Percentiles rank a stretch among this genome's conserved stretches.
phyloP scores from a whole-genome alignment of 2,113 vertebrate species.

The Balaenoptera acutorostrata region DNA sequence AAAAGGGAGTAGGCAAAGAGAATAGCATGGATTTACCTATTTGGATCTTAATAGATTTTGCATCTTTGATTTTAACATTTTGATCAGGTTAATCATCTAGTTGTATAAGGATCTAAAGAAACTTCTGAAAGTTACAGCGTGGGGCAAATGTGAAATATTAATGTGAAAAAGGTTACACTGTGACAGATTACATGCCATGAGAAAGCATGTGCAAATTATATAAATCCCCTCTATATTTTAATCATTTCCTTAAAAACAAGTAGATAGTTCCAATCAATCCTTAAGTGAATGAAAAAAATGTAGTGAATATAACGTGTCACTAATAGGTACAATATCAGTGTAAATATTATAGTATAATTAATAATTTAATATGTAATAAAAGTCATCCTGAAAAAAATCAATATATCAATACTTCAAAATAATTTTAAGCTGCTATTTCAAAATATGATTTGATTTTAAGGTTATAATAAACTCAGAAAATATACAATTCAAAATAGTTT shows the following conservation, averaged over 20 bases:
- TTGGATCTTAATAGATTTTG: not conserved
- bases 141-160: not conserved
- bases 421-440: slow-evolving; percentile 56
- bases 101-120: not conserved
- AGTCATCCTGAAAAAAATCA: slow-evolving; percentile 45
- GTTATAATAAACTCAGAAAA: slow-evolving; percentile 68
- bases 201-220: not conserved
- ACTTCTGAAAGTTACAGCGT: not conserved
- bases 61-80: not conserved
- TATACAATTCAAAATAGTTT: slow-evolving; percentile 75
- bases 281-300: slow-evolving; percentile 8
- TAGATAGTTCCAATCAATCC: slow-evolving; percentile 22
- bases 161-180: not conserved
- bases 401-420: slow-evolving; percentile 38
- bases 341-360: not conserved
- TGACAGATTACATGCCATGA: not conserved
- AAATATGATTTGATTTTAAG: slow-evolving; percentile 53
- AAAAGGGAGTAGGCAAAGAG: not conserved
- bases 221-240: not conserved
- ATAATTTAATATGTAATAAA: slow-evolving; percentile 42
- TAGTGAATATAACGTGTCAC: not conserved
- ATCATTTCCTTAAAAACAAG: slow-evolving; percentile 36
- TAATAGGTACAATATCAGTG: not conserved
- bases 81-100: not conserved
- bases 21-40: not conserved